A percentile compares a stretch with the other conserved stretches of the same genome.
Conservation (phyloP, 2,113 vertebrate species). For the Eublepharis macularius region DNA sequence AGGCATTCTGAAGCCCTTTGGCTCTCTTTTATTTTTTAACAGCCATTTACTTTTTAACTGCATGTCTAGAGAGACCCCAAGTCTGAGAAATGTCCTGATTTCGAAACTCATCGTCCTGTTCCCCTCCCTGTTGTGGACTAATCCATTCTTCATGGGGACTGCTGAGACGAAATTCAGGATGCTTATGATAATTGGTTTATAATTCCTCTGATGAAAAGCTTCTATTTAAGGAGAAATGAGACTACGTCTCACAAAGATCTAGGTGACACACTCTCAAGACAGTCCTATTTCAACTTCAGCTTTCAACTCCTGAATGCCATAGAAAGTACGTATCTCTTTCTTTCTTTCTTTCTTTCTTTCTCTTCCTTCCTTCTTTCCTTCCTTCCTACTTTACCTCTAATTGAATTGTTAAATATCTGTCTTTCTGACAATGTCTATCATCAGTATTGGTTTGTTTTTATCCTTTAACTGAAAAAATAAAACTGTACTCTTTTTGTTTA, state of each 20-base stretch:
- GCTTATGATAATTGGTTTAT: constrained; percentile 11
- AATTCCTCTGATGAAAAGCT: constrained; percentile 10
- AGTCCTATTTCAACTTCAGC: neutral
- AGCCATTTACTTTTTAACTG: too few relatives aligned
- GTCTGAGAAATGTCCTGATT: neutral
- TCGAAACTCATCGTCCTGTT: neutral
- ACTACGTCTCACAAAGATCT: neutral
- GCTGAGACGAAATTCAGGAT: neutral
- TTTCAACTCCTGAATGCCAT: neutral
- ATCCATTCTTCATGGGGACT: neutral
- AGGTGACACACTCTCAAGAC: neutral
- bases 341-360: neutral
- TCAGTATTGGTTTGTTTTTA: neutral
- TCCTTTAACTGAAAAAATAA: too few relatives aligned
- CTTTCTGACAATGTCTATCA: neutral
- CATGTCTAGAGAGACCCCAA: too few relatives aligned
- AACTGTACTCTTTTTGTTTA: neutral
- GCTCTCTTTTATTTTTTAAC: too few relatives aligned
- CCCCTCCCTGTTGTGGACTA: neutral
- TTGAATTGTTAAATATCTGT: neutral
- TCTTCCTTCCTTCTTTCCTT: neutral
- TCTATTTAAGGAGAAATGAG: constrained; percentile 20
- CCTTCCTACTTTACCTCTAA: neutral
- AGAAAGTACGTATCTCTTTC: neutral
- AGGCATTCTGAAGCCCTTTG: too few relatives aligned